Evolutionary conservation across 2,888 invertebrate species (phyloP).

Genomic region (Scaptomyza tumidula): DNA sequence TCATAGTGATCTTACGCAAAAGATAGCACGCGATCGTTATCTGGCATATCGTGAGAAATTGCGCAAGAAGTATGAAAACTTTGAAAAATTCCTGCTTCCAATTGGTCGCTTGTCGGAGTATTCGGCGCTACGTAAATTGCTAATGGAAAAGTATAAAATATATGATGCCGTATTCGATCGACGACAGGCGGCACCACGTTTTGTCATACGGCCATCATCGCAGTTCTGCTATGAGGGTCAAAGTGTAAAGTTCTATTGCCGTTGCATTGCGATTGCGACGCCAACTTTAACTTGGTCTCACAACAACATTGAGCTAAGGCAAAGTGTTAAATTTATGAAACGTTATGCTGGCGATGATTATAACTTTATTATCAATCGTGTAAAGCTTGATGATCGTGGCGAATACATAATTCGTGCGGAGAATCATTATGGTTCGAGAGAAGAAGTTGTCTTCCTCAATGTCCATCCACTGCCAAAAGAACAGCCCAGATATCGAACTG

Average conservation of each 20-base stretch:
- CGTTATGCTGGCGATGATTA: constrained; percentile 98
- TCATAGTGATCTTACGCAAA: constrained; percentile 89
- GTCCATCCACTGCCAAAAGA: constrained; percentile 90
- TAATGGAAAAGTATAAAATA: constrained; percentile 98
- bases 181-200: constrained; percentile 98
- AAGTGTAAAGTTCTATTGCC: constrained; percentile 98
- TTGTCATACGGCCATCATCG: constrained; percentile 98
- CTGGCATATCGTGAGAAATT: constrained; percentile 94
- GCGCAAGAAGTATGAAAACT: constrained; percentile 91
- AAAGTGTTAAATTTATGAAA: constrained; percentile 99
- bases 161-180: constrained; percentile 98
- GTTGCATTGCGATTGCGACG: constrained; percentile 96
- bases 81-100: constrained; percentile 94
- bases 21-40: constrained; percentile 94
- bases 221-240: constrained; percentile 99
- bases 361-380: constrained; percentile 98
- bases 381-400: constrained; percentile 97
- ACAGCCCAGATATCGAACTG: constrained; percentile 86
- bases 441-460: constrained; percentile 98
- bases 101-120: constrained; percentile 99
- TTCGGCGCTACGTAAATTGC: constrained; percentile 96
- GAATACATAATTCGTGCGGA: constrained; percentile 98
- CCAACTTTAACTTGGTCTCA: constrained; percentile 98
- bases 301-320: constrained; percentile 95
- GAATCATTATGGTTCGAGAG: constrained; percentile 97